Evolutionary conservation across 2,888 invertebrate genomes (phyloP), one percentile per base, ranked within the genome.

Genomic region (Drosophila leonis): DNA sequence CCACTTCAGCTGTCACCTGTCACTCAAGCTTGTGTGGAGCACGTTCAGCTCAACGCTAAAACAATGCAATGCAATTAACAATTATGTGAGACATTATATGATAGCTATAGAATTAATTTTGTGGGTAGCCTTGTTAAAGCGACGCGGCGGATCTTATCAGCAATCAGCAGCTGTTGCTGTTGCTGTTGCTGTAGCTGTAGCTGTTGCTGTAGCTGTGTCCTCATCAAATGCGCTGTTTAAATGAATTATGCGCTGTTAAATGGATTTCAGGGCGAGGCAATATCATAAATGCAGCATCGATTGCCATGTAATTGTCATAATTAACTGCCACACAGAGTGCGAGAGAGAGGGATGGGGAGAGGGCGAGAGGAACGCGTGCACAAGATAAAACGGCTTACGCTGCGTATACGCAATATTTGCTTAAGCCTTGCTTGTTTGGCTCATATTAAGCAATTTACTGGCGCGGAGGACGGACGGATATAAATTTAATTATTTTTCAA

Each of bases 261-360:
- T 78, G 75, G 69, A 81, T 68, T 78, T 68, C 59, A 39, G 39
- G 61, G 63, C 35, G 55, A 46, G 55, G 63, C 62, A 57, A n/a
- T 55, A 46, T 65, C 78, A 73, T 72, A 73, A 72, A 78, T 78
- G 64, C 62, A 59, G 49, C 72, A 78, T 80, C 82, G 82, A 81
- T 73, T 75, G 78, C 62, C 60, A 46, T 63, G 73, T 81, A 75
- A 81, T 80, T 80, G 78, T 81, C 65, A 72, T 78, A 80, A 81
- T 78, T 78, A 78, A 72, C 75, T 65, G 65, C 12, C 37, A 29
- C n/a, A 8, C n/a, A 37, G n/a, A 2, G 10, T n/a, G 35, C 8
- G 15, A 5, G 15, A 15, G 9, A 7, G 52, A 15, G 27, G 0
- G 24, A 8, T 9, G 0, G 13, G 0, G 20, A 31, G 27, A 1